Evolutionary conservation across 2,797 vertebrate genomes (phyloP), one percentile per base, ranked within the genome.

Genomic region (Parauchenoglanis ngamensis): DNA sequence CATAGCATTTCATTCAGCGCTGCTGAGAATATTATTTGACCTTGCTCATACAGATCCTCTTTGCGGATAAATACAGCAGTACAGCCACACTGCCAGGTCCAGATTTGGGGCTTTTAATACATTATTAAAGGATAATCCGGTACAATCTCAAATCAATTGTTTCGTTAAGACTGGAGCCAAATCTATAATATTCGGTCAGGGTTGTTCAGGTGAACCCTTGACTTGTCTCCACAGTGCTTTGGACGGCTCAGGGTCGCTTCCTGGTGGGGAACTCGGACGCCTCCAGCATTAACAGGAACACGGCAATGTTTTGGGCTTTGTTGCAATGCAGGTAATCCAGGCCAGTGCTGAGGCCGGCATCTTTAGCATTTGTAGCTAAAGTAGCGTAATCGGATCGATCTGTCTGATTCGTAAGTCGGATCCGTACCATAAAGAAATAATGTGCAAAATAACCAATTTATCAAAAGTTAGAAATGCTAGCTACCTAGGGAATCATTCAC

Each of bases 241-340:
- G 96, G 96, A 97, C 96, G 0, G 96, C 96, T 88, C 96, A 97
- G 92, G 96, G 96, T 82, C 93, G 92, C 11, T 96, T 96, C 79
- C 92, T 97, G 87, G 94, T 96, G 91, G 94, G 95, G 87, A 97
- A 96, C 91, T 97, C 96, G 0, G 96, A 96, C 83, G 94, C 94
- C 1, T 93, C 94, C 76, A 96, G 95, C 82, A 96, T 96, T 90
- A 96, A 96, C 93, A 94, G 94, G 91, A 96, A 97, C 93, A 97
- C 96, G 0, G 95, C 95, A 61, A 68, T 96, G 92, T 97, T 97
- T 91, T 97, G 96, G 96, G 96, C 94, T 87, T 94, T 97, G 15
- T 80, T 97, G 44, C 96, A 96, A 91, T 96, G 95, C 96, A 96
- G 96, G 96, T 97, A 92, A 7, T 7, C 8, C 13, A 84, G 44